These are phyloP conservation scores for Drosophila parthenogenetica DNA, from an alignment of 2,888 invertebrate species.

Conservation along the genomic window DNA sequence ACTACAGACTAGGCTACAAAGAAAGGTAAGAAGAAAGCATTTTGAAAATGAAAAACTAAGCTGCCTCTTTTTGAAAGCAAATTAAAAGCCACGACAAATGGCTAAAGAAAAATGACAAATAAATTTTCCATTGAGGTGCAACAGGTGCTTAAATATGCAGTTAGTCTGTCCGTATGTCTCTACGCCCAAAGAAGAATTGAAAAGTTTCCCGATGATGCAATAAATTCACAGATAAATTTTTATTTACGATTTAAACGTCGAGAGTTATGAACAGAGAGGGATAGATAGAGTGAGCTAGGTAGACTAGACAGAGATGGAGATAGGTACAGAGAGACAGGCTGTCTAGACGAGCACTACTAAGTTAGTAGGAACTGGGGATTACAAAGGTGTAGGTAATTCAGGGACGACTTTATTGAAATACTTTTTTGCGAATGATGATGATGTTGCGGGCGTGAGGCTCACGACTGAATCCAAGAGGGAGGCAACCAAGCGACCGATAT, in stretches of 20 bases:
- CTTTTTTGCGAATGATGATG: slow-evolving; percentile 19
- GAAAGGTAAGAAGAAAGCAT: slow-evolving; percentile 30
- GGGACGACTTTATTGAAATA: slow-evolving; percentile 25
- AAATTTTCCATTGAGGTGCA: slow-evolving; percentile 65
- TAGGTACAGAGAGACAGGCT: slow-evolving; percentile 49
- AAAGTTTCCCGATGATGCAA: slow-evolving; percentile 77
- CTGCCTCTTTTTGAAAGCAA: slow-evolving; percentile 66
- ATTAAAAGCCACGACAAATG: slow-evolving; percentile 78
- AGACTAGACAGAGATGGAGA: slow-evolving; percentile 5
- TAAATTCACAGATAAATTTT: slow-evolving; percentile 82
- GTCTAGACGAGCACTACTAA: slow-evolving; percentile 52
- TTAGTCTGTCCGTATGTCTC: slow-evolving; percentile 6
- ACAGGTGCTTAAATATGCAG: slow-evolving; percentile 58
- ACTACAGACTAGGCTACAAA: background rate
- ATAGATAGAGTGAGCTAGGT: slow-evolving; percentile 21
- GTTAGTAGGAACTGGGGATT: background rate
- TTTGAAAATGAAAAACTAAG: slow-evolving; percentile 60
- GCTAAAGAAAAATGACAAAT: slow-evolving; percentile 65
- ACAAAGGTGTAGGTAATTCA: background rate
- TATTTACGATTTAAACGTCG: slow-evolving; percentile 72
- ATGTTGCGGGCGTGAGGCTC: slow-evolving; percentile 26
- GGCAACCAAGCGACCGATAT: slow-evolving; percentile 42
- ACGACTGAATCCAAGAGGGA: slow-evolving; percentile 29
- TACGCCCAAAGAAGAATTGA: slow-evolving; percentile 69
- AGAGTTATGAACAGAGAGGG: slow-evolving; percentile 1